Base-by-base conservation (phyloP, 2,888 invertebrate species). In the Pseudolycoriella hygida region DNA sequence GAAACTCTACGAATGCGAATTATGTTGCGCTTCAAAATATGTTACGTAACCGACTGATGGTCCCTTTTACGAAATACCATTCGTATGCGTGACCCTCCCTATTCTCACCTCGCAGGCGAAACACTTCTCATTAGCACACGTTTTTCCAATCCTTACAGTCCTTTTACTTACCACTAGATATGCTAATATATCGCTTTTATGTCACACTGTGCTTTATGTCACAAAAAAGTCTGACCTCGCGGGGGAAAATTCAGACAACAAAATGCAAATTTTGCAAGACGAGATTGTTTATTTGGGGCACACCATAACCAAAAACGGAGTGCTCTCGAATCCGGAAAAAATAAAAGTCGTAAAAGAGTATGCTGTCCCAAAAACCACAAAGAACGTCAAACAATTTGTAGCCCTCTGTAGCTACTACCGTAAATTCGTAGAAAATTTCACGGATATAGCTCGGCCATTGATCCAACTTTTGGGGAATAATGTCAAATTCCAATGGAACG, bases 191-290 rank as follows among this genome's bases (percentile, higher is more conserved):
- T n/a, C n/a, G n/a, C n/a, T n/a, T n/a, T n/a, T n/a, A n/a, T n/a
- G n/a, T n/a, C n/a, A n/a, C n/a, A n/a, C n/a, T n/a, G n/a, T n/a
- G n/a, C n/a, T n/a, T n/a, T n/a, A n/a, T n/a, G n/a, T n/a, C n/a
- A n/a, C n/a, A n/a, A n/a, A n/a, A n/a, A n/a, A n/a, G n/a, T n/a
- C n/a, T n/a, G n/a, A n/a, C n/a, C n/a, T n/a, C n/a, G n/a, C n/a
- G n/a, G n/a, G n/a, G n/a, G 11, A 54, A 54, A 52, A 46, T 54
- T 5, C 52, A 55, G 42, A 31, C 54, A 3, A 50, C 52, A n/a
- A 55, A 55, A 46, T 53, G 50, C 15, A 46, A 51, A 45, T 55
- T 56, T 40, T 56, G 4, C 20, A 39, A 6, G 53, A 53, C 42
- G 50, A 53, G 30, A 46, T 49, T 3, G 41, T 37, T 8, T 50